Percentiles rank a stretch among this genome's conserved stretches.
phyloP scores from a whole-genome alignment of 1,140 invertebrate species.

The Galendromus occidentalis region DNA sequence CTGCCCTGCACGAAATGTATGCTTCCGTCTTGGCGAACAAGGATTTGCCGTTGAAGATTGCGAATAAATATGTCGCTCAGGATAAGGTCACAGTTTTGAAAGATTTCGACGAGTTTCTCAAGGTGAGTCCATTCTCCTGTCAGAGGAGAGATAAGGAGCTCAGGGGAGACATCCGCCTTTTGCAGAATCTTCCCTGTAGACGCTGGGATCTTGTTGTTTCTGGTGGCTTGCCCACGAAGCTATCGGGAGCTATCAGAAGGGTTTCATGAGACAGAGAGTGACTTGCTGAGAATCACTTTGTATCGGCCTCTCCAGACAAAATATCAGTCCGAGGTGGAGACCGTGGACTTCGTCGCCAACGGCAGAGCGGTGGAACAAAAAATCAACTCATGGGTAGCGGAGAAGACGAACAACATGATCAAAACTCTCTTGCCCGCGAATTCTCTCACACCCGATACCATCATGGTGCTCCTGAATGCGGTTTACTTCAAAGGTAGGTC shows the following conservation, averaged over 20 bases:
- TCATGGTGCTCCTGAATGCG: constrained; percentile 24
- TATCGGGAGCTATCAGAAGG: not conserved
- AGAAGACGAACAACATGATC: constrained; percentile 22
- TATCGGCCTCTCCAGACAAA: not conserved
- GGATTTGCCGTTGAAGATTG: not conserved
- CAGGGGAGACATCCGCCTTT: not conserved
- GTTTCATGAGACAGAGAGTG: not conserved
- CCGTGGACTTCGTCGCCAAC: not conserved
- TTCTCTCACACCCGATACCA: constrained; percentile 17
- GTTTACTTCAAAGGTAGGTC: constrained; percentile 24
- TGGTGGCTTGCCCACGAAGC: not conserved
- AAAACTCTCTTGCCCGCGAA: constrained; percentile 19
- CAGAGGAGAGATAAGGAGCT: not conserved
- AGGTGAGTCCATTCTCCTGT: not conserved
- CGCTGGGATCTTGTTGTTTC: not conserved
- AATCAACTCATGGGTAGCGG: constrained; percentile 20
- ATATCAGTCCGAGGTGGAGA: not conserved
- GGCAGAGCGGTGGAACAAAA: constrained; percentile 4
- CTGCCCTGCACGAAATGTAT: not conserved
- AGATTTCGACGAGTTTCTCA: not conserved
- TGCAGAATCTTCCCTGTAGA: too few species aligned
- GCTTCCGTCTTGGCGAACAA: not conserved
- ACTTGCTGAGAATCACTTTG: not conserved
- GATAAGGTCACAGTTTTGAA: not conserved
- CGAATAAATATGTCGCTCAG: not conserved